phyloP scores from a whole-genome alignment of 2,888 invertebrate species.

The Pherbina coryleti region DNA sequence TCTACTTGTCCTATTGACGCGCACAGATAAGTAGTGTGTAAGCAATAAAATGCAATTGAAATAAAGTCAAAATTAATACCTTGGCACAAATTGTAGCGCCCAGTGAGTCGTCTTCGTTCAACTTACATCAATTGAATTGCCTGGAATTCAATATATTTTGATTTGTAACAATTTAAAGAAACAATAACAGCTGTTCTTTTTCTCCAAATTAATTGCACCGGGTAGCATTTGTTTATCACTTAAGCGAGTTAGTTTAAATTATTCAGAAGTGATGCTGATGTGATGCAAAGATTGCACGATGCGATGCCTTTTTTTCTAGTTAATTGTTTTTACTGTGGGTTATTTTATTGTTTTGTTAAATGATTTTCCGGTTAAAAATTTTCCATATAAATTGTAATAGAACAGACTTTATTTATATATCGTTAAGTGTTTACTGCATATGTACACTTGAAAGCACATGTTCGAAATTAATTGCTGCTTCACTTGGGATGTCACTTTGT shows the following conservation, averaged over 20 bases:
- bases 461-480: background rate
- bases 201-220: background rate
- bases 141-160: background rate
- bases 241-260: too few species aligned
- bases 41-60: background rate
- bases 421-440: too few species aligned
- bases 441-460: too few species aligned
- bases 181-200: background rate
- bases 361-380: background rate
- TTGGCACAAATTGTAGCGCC: conserved; percentile 17
- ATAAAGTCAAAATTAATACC: background rate
- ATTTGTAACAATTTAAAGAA: background rate
- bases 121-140: background rate
- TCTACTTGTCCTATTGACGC: background rate
- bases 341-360: background rate
- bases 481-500: background rate
- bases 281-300: too few species aligned
- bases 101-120: too few species aligned
- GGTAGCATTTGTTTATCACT: too few species aligned
- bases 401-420: too few species aligned
- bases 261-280: too few species aligned
- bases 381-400: too few species aligned
- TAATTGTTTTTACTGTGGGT: background rate
- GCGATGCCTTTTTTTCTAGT: background rate
- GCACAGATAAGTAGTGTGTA: background rate